Base-by-base conservation (phyloP, 2,888 invertebrate genomes). In the Cybosia mesomella region DNA sequence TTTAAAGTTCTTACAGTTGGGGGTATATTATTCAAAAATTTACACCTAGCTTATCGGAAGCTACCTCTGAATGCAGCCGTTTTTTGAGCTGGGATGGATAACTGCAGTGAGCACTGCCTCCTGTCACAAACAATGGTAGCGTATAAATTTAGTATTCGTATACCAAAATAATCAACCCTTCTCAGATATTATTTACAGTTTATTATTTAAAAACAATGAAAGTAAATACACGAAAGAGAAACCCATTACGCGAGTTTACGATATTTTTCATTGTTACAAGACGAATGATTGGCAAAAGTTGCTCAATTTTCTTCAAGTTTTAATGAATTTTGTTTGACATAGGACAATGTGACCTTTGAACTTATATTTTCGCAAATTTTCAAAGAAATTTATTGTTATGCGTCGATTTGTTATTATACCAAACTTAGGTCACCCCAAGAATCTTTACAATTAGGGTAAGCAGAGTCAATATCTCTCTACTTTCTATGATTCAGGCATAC, bases 231-330 rank as follows among this genome's bases (percentile, higher is more conserved):
- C 24, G 13, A 34, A 34, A 32, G 34, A 18, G 43, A 49, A 28
- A n/a, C 28, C n/a, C n/a, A 61, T 67, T 66, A 73, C 67, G 60
- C 34, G 69, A 66, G 39, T 71, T 55, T 36, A n/a, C 63, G 72
- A 78, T 79, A 82, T 85, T 83, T 82, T 83, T 84, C 74, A 71
- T 73, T 64, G 21, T 66, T 72, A 66, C 66, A 83, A 85, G 88
- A 89, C 87, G 83, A 86, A 88, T 87, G 86, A 84, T 83, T 82
- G 83, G 85, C 82, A 81, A 85, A 88, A 89, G 79, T 87, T 87
- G 73, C 76, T 81, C 85, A 87, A 87, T 87, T 84, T 85, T 79
- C 81, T 76, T 67, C 76, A 76, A 79, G 76, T 80, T 82, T 76
- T 85, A 85, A 88, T 83, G 85, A 88, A 86, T 82, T 81, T 81